These are phyloP conservation scores for Aproaerema taeniolella DNA, from an alignment of 2,888 invertebrate genomes.

Conservation along the genomic window DNA sequence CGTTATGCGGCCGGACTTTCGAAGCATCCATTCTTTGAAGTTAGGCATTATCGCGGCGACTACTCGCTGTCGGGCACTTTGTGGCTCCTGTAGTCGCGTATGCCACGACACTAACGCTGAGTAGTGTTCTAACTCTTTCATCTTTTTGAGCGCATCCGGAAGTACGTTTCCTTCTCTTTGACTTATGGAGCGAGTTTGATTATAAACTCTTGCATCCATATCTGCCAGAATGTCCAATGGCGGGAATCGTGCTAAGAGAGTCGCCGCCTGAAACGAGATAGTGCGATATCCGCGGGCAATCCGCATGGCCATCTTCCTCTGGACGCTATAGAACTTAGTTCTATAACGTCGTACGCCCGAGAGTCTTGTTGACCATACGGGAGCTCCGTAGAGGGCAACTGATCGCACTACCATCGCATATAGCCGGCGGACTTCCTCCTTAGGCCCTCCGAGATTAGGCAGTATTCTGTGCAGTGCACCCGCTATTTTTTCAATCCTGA, in stretches of 20 bases:
- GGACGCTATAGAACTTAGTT: neutral
- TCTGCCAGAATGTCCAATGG: slow-evolving; percentile 17
- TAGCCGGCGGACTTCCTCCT: too few species aligned
- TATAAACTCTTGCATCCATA: slow-evolving; percentile 12
- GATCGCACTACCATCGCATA: slow-evolving; percentile 11
- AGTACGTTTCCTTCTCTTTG: neutral
- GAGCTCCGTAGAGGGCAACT: slow-evolving; percentile 3
- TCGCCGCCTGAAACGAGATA: slow-evolving; percentile 15
- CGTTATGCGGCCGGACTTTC: neutral
- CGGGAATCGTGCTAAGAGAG: slow-evolving; percentile 15
- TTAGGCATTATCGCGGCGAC: neutral
- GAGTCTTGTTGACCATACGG: slow-evolving; percentile 11
- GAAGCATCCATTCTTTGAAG: neutral
- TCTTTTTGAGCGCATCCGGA: neutral
- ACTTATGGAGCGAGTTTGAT: neutral
- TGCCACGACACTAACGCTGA: slow-evolving; percentile 1
- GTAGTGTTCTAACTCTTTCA: neutral
- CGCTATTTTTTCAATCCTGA: neutral
- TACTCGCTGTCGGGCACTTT: neutral
- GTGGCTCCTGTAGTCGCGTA: neutral
- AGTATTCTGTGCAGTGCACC: neutral
- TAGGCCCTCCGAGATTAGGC: neutral
- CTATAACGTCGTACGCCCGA: too few species aligned
- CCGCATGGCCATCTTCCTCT: neutral
- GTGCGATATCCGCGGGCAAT: slow-evolving; percentile 13